Evolutionary conservation across 2,797 vertebrate species (phyloP).

Genomic region (Notolabrus celidotus): DNA sequence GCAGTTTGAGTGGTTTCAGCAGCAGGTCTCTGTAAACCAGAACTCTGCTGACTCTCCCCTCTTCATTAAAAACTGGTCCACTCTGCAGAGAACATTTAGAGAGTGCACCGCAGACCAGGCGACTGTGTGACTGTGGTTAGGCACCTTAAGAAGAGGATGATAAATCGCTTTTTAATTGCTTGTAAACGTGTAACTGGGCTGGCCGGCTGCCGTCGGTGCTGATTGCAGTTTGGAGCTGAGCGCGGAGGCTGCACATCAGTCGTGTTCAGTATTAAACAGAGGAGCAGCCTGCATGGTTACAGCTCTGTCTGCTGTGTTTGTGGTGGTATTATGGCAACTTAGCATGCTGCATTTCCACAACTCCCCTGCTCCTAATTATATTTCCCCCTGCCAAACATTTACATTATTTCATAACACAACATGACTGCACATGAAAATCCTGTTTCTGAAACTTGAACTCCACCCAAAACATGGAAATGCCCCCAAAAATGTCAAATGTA

Average conservation of each 20-base stretch:
- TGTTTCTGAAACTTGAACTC: conserved; percentile 48
- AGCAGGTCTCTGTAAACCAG: background rate
- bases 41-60: conserved; percentile 44
- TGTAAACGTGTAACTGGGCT: conserved; percentile 67
- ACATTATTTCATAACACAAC: conserved; percentile 55
- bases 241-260: conserved; percentile 21
- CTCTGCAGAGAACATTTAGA: conserved; percentile 59
- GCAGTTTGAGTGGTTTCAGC: conserved; percentile 15
- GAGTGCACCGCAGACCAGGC: conserved; percentile 69
- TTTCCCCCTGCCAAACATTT: conserved; percentile 33
- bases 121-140: conserved; percentile 76
- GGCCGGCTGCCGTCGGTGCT: conserved; percentile 52
- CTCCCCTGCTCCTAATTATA: conserved; percentile 34
- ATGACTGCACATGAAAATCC: conserved; percentile 53
- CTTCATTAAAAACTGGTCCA: conserved; percentile 54
- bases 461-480: conserved; percentile 39
- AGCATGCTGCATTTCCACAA: conserved; percentile 44
- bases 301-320: conserved; percentile 29
- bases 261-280: background rate
- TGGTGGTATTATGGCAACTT: conserved; percentile 58
- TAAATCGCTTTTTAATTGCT: conserved; percentile 81
- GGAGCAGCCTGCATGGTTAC: conserved; percentile 38
- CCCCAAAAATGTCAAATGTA: conserved; percentile 27
- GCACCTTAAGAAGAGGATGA: conserved; percentile 73
- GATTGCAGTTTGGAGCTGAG: conserved; percentile 58